Evolutionary conservation across 1,140 invertebrate species (phyloP).

Genomic region (Aphidius ervi): DNA sequence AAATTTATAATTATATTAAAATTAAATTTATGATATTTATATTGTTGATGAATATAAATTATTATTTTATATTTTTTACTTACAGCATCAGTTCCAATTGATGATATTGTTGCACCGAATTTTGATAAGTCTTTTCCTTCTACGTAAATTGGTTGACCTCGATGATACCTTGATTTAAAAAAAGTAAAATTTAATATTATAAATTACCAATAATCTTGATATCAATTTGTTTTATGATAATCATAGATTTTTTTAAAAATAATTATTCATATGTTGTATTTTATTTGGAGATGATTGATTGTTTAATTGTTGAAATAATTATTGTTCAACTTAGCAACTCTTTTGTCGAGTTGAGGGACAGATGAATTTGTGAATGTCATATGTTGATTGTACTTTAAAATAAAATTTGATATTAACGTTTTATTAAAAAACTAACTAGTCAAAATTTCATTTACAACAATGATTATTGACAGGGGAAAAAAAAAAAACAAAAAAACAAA

Average conservation of each 20-base stretch:
- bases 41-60: neutral
- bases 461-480: too few relatives aligned
- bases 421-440: too few relatives aligned
- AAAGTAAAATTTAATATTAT: conserved; percentile 12
- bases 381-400: too few relatives aligned
- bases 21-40: conserved; percentile 11
- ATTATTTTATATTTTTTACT: conserved; percentile 41
- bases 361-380: too few relatives aligned
- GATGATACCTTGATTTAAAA: conserved; percentile 66
- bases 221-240: conserved; percentile 14
- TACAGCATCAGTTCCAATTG: conserved; percentile 84
- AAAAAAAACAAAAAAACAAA: too few relatives aligned
- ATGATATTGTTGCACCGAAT: conserved; percentile 82
- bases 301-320: too few relatives aligned
- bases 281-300: too few relatives aligned
- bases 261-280: neutral
- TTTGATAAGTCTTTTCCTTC: conserved; percentile 80
- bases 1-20: conserved; percentile 23
- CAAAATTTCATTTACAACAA: too few relatives aligned
- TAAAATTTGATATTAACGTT: too few relatives aligned
- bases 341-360: too few relatives aligned
- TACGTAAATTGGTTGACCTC: conserved; percentile 87
- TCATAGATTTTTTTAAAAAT: neutral
- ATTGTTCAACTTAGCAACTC: too few relatives aligned
- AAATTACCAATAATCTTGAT: conserved; percentile 7